Conservation (phyloP, 2,797 vertebrate species). For the Eidolon dupreanum region DNA sequence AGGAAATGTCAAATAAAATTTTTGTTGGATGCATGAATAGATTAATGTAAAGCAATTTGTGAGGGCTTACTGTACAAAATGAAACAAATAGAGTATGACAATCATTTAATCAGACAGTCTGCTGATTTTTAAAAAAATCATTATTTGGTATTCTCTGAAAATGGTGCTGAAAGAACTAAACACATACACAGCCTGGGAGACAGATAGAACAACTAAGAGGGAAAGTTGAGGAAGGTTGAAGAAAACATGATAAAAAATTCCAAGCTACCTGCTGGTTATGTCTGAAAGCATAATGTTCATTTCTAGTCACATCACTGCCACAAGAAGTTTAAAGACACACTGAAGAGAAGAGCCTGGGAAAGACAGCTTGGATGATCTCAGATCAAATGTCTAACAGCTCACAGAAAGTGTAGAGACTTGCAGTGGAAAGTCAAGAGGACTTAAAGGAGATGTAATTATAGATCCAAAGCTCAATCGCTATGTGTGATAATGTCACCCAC, state of each 20-base stretch:
- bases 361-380: conserved; percentile 25
- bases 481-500: conserved; percentile 61
- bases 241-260: conserved; percentile 73
- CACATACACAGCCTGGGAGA: background rate
- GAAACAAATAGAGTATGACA: background rate
- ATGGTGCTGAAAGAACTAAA: background rate
- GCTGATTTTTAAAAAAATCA: background rate
- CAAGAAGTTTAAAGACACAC: conserved; percentile 32
- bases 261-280: conserved; percentile 46
- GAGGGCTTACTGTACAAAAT: background rate
- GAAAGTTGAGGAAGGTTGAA: conserved; percentile 32
- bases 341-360: conserved; percentile 10
- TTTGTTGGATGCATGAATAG: background rate
- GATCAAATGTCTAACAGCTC: conserved; percentile 70
- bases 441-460: conserved; percentile 78
- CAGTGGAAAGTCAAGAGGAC: conserved; percentile 77
- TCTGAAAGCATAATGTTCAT: background rate
- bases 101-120: background rate
- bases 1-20: background rate
- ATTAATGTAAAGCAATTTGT: background rate
- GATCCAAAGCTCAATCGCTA: conserved; percentile 63
- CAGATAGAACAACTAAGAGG: conserved; percentile 21
- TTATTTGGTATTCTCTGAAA: background rate
- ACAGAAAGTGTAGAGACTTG: conserved; percentile 69
- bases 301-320: conserved; percentile 35